A percentile compares a stretch with the other conserved stretches of the same genome.
Conservation (phyloP, 53 echinoderm and acorn worm genomes). For the Paracentrotus lividus region DNA sequence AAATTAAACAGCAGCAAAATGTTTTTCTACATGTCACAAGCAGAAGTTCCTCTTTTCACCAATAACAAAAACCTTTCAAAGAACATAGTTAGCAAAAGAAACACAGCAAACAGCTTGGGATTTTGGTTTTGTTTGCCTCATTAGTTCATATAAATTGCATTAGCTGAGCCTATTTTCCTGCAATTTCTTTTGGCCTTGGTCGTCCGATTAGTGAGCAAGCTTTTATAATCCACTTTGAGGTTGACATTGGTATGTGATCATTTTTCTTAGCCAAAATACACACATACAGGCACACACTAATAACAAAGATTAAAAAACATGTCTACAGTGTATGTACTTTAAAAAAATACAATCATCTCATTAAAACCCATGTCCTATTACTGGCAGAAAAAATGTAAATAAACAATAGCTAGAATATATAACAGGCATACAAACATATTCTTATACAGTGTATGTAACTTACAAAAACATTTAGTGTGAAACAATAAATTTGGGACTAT, state of each 20-base stretch:
- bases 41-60: conserved; percentile 9
- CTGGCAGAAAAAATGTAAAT: no score
- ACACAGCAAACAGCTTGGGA: background rate
- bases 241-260: background rate
- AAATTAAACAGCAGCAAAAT: background rate
- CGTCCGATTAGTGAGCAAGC: background rate
- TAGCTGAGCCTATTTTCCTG: background rate
- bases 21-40: background rate
- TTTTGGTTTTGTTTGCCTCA: background rate
- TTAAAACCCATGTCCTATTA: no score
- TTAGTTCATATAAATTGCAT: background rate
- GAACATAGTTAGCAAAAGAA: background rate
- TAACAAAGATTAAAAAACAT: background rate
- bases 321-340: background rate
- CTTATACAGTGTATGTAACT: no score
- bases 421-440: no score
- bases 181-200: background rate
- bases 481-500: no score
- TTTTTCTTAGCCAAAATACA: background rate
- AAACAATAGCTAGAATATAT: no score
- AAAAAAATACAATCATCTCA: background rate
- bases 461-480: no score
- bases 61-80: background rate
- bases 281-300: background rate
- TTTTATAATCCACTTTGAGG: background rate